Evolutionary conservation across 2,797 vertebrate genomes (phyloP), one percentile per base, ranked within the genome.

Genomic region (Hephaestus fuliginosus): DNA sequence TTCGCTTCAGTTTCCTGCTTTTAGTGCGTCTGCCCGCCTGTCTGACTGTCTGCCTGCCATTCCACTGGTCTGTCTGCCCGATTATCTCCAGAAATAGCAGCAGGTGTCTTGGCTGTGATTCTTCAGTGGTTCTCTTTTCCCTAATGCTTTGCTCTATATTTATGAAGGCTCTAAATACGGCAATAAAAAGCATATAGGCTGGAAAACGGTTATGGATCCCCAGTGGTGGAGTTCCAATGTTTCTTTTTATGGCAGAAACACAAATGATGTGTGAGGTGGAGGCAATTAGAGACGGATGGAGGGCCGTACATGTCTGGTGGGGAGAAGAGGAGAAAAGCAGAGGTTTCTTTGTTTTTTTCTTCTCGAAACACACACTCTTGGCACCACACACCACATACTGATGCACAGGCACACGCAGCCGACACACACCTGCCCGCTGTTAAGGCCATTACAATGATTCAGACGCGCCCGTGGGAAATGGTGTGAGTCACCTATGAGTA

Each of bases 141-240:
- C 89, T 79, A 89, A 88, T 89, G 87, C 84, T 90, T 92, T 91
- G 90, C 91, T 88, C 82, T 86, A 91, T 95, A 94, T 95, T 94
- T 94, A 95, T 88, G 90, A 92, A 86, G 88, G 84, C 84, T 92
- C 91, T 94, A 94, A 93, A 94, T 90, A 88, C 53, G 63, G 88
- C 92, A 87, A 92, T 94, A 95, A 93, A 94, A 93, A 89, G 76
- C 86, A 92, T 89, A 91, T 88, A 91, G 87, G 84, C 83, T 86
- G 80, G 88, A 91, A 94, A 94, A 94, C 70, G 83, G 90, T 92
- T 93, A 94, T 93, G 85, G 92, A 92, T 94, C 92, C 93, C 93
- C 82, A 25, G 92, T 76, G 94, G 91, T 89, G 8, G 53, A 63
- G 74, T 90, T 92, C 84, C 86, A 91, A 53, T 89, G 85, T 90